Evolutionary conservation across 2,113 vertebrate species (phyloP).

Genomic region (Scytalopus superciliaris): DNA sequence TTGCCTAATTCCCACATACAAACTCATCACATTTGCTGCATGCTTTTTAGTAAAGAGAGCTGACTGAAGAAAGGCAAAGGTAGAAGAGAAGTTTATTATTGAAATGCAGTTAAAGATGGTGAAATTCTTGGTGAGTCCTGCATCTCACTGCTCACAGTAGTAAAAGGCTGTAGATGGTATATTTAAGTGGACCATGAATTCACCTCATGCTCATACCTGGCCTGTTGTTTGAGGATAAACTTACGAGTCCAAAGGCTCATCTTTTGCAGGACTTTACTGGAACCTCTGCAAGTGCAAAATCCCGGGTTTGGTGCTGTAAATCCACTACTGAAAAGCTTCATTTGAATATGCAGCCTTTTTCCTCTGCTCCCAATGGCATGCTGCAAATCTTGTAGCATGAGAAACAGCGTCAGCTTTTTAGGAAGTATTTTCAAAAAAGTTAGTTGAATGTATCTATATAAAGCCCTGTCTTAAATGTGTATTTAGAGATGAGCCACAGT

Average conservation of each 20-base stretch:
- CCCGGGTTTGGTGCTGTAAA: background rate
- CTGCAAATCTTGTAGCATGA: background rate
- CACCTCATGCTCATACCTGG: background rate
- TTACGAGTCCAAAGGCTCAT: background rate
- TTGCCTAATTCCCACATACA: background rate
- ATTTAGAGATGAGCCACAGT: background rate
- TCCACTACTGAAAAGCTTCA: background rate
- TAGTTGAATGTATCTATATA: accelerated
- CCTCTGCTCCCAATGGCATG: background rate
- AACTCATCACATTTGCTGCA: background rate
- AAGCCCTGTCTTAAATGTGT: accelerated
- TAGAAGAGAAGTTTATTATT: background rate
- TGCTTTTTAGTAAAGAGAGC: background rate
- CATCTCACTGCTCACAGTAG: background rate
- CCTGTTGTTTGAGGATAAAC: background rate
- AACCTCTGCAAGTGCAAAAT: background rate
- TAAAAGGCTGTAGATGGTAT: background rate
- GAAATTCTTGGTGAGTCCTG: background rate
- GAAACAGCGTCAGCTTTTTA: background rate
- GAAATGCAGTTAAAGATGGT: background rate
- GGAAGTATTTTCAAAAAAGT: background rate
- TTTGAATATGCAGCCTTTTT: background rate
- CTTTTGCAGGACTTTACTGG: background rate
- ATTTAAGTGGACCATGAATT: background rate
- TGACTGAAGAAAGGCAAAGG: background rate